phyloP scores from a whole-genome alignment of 2,113 vertebrate genomes.

The Picathartes gymnocephalus region DNA sequence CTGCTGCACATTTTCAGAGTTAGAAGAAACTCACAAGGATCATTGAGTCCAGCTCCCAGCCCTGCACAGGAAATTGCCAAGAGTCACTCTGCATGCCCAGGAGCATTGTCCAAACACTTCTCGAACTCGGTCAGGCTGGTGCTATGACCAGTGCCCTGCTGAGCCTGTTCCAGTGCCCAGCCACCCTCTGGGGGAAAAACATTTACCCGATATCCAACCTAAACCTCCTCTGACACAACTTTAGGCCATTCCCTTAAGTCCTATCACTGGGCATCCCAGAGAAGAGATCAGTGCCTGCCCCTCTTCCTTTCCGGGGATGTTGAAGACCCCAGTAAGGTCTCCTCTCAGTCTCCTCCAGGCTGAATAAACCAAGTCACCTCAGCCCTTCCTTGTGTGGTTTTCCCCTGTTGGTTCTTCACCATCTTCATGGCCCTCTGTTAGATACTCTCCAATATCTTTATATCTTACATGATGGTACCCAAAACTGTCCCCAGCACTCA shows the following conservation, averaged over 20 bases:
- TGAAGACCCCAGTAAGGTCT: background rate
- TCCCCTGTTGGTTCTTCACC: background rate
- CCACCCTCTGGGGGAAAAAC: background rate
- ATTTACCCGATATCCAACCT: background rate
- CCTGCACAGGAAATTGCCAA: background rate
- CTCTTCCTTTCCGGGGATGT: background rate
- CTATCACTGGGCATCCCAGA: background rate
- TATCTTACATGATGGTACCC: background rate
- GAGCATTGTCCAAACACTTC: background rate
- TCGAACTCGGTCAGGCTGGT: background rate
- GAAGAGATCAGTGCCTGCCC: background rate
- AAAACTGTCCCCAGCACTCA: accelerated
- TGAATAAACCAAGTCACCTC: background rate
- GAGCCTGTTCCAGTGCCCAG: background rate
- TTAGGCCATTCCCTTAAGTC: background rate
- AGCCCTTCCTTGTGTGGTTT: background rate
- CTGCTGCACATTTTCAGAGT: background rate
- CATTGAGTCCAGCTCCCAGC: accelerated
- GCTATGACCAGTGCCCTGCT: background rate
- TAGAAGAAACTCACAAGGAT: background rate
- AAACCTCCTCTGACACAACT: background rate
- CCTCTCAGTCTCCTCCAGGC: background rate
- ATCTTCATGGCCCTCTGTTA: background rate
- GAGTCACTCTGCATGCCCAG: background rate
- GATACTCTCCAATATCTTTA: background rate